phyloP scores from a whole-genome alignment of 2,888 invertebrate species.

The Leptopilina drosophilae region DNA sequence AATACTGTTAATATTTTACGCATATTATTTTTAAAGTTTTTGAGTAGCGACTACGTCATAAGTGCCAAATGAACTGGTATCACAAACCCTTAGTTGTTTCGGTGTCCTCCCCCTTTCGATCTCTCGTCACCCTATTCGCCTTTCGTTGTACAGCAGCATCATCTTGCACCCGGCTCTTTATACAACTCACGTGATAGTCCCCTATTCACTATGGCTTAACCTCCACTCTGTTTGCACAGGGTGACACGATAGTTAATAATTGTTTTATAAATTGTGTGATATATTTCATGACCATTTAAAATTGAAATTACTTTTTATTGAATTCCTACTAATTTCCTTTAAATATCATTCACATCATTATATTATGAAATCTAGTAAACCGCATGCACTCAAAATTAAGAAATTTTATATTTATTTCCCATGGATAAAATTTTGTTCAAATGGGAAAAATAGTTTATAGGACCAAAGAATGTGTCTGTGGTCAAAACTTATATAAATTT shows the following conservation, averaged over 20 bases:
- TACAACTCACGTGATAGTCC: constrained; percentile 33
- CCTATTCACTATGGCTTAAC: constrained; percentile 33
- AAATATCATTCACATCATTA: no score
- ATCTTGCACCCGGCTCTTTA: constrained; percentile 41
- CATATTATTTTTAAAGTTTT: constrained; percentile 7
- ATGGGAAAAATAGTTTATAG: no score
- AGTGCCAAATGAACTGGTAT: constrained; percentile 40
- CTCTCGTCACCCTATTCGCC: constrained; percentile 37
- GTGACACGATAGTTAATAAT: constrained; percentile 40
- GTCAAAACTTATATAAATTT: no score
- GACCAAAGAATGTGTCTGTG: no score
- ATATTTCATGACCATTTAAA: not conserved
- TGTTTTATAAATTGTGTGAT: constrained; percentile 37
- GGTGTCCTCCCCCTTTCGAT: constrained; percentile 23
- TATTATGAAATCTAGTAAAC: no score
- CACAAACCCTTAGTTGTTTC: constrained; percentile 40
- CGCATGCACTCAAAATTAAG: no score
- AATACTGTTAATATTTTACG: not conserved
- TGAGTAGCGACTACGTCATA: not conserved
- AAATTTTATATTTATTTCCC: no score
- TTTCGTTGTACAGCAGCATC: constrained; percentile 40
- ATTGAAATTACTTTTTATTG: not conserved
- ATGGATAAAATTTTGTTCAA: no score
- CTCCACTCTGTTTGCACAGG: constrained; percentile 40
- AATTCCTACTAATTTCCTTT: not conserved